Evolutionary conservation across 2,113 vertebrate species (phyloP).

Genomic region (Rhea pennata): DNA sequence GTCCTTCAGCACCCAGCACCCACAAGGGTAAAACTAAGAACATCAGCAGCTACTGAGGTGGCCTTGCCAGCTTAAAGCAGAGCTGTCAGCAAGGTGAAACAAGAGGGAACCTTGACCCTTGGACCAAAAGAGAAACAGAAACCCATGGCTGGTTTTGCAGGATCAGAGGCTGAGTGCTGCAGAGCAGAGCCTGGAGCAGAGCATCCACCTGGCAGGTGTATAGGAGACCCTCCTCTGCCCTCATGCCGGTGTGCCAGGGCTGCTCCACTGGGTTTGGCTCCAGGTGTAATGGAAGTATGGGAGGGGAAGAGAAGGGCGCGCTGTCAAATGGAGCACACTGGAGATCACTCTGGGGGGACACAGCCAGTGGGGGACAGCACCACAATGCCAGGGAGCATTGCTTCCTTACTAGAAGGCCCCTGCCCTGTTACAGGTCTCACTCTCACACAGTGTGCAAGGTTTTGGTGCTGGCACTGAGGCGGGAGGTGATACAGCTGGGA

Average conservation of each 20-base stretch:
- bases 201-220: no score
- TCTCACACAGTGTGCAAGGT: rapidly evolving
- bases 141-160: neutral
- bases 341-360: neutral
- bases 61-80: neutral
- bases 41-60: neutral
- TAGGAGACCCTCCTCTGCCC: neutral
- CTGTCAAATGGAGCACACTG: neutral
- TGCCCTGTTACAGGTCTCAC: neutral
- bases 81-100: neutral
- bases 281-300: neutral
- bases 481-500: neutral
- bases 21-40: neutral
- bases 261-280: neutral
- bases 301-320: neutral
- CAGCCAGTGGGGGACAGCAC: neutral
- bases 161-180: neutral
- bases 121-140: neutral
- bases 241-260: rapidly evolving
- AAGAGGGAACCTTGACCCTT: neutral
- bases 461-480: neutral
- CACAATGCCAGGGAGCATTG: neutral
- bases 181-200: neutral
- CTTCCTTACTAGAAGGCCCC: neutral
- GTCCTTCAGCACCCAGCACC: neutral